Evolutionary conservation across 2,113 vertebrate species (phyloP), one percentile per base, ranked within the genome.

Genomic region (Ailurus styani): DNA sequence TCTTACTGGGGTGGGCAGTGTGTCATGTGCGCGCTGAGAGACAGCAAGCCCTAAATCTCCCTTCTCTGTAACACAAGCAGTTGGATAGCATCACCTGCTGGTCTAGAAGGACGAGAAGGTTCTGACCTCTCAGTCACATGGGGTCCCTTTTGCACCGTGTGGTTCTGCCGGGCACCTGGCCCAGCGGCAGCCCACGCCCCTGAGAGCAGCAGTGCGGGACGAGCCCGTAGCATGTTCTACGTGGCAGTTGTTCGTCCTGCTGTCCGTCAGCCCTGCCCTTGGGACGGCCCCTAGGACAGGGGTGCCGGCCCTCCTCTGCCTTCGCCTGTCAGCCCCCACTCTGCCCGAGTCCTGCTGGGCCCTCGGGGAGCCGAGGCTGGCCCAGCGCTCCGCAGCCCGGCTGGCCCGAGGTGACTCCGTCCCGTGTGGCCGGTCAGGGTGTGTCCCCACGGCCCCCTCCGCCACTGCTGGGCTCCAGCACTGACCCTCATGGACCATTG

Each of bases 401-500:
- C 2, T 20, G 15, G 7, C 60, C 0, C 0, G 12, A 20, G 17
- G 15, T 1, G 1, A 64, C 37, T 68, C 50, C 6, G 2, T 45
- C 14, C 83, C 0, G 17, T 5, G 29, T 21, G 18, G 7, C 64
- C n/a, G 47, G 50, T 14, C 64, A 10, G 14, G 1, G 21, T 6
- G 2, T 1, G 5, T 10, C 29, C 70, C 83, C n/a, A 5, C 0
- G 0, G 18, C 52, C 42, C 6, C 79, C 0, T 1, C 72, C 3
- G 2, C 52, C 3, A 3, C 11, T 13, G 21, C 78, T 1, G 70
- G 87, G 31, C 66, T n/a, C 8, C 0, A 14, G 3, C 29, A 1
- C 31, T 0, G 20, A 42, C 47, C 37, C 15, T 8, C 0, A 1
- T 3, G 6, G 42, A 0, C 7, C 0, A 52, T 3, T 9, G 5